Conservation (phyloP, 2,797 vertebrate genomes). For the Euphonia xanthogaster region DNA sequence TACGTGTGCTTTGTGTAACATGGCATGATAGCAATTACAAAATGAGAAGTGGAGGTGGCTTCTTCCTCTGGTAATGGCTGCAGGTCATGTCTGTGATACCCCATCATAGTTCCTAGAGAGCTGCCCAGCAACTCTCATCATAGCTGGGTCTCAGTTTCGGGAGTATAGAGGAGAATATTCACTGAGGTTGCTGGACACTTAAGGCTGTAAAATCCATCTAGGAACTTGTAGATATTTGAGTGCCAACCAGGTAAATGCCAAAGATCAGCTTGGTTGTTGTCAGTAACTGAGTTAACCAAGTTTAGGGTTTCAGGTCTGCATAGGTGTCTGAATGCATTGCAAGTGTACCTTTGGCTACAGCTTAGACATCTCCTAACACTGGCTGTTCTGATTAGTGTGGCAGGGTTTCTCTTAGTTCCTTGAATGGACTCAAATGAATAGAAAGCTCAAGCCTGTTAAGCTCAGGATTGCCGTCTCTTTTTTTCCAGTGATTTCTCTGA, state of each 20-base stretch:
- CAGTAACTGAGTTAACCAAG: neutral
- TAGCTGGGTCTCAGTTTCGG: neutral
- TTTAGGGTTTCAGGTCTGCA: neutral
- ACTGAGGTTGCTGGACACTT: neutral
- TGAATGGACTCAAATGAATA: neutral
- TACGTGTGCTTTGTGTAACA: neutral
- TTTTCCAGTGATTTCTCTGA: neutral
- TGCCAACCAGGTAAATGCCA: neutral
- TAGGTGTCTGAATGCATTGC: neutral
- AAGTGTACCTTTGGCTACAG: neutral
- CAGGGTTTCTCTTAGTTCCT: constrained; percentile 8
- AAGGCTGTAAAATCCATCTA: neutral
- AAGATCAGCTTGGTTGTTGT: neutral
- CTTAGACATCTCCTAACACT: neutral
- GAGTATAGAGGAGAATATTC: neutral
- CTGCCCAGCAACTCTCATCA: neutral
- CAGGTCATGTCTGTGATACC: neutral
- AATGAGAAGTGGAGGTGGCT: neutral
- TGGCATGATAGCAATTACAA: neutral
- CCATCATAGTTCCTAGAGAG: neutral
- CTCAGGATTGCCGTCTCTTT: neutral
- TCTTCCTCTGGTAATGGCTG: neutral
- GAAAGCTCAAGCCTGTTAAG: neutral
- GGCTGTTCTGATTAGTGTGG: neutral
- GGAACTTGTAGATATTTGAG: neutral